Evolutionary conservation across 2,888 invertebrate species (phyloP), one percentile per base, ranked within the genome.

Genomic region (Plemyria rubiginata): DNA sequence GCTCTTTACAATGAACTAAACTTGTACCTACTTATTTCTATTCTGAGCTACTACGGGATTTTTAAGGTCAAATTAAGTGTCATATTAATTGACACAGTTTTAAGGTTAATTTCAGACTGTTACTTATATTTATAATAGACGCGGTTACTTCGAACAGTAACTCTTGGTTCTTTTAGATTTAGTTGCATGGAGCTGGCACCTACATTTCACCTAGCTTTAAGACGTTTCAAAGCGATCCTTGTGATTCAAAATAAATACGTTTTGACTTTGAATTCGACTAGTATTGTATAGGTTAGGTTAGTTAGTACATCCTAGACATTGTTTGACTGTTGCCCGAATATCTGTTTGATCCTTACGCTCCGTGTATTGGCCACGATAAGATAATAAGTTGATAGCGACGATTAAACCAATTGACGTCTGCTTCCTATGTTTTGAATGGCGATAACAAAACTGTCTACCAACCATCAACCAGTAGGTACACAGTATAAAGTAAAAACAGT

Each of bases 281-380:
- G 15, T 22, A 12, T 48, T 48, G 16, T 48, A 13, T 22, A 32
- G 32, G 7, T 32, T 32, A 32, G 32, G 5, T 32, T 32, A 32
- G 5, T 32, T 32, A 32, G 36, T 51, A 52, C 11, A 12, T 13
- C 48, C 36, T 38, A 52, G 52, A 9, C 13, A 58, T 51, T 53
- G 43, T 50, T 50, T 45, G 32, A 36, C 41, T 15, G 16, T 16
- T 40, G 38, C 36, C 56, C 45, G 46, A 61, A 58, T 49, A 56
- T 63, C 16, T 57, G n/a, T 66, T 66, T 51, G 62, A 70, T 65
- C 60, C 58, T 45, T 51, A 60, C 61, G 63, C 51, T 63, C 49
- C 13, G 64, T 46, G 54, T 58, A 65, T 62, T 63, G 60, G 16
- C 45, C 29, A 52, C 45, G 70, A 68, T 70, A 68, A 68, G 70